These are phyloP conservation scores for Eriocheir sinensis DNA, from an alignment of 1,140 invertebrate genomes.

Conservation along the genomic window DNA sequence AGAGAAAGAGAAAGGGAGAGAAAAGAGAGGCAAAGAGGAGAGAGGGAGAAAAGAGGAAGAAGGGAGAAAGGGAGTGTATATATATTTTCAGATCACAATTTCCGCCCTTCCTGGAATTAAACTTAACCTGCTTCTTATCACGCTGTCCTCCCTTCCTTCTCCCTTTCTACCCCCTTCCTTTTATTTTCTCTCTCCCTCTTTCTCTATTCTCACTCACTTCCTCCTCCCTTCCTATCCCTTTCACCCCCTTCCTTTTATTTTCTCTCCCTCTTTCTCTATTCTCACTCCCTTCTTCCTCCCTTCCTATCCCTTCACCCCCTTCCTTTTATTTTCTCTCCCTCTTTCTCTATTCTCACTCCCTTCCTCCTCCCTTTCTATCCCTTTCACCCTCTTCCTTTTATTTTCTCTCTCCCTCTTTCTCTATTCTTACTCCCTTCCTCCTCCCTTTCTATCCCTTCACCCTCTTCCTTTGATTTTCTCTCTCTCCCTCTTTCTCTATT, in stretches of 20 bases:
- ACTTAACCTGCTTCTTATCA: not conserved
- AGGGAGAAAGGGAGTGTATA: not conserved
- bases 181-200: too few species aligned
- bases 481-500: not conserved
- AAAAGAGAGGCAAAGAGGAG: too few species aligned
- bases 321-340: conserved; percentile 1
- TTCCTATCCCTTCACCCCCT: not conserved
- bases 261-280: not conserved
- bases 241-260: too few species aligned
- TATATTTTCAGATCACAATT: not conserved
- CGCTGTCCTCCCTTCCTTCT: too few species aligned
- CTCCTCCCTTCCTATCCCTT: too few species aligned
- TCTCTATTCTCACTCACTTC: too few species aligned
- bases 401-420: conserved; percentile 50
- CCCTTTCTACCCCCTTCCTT: not conserved
- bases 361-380: not conserved
- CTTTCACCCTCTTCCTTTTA: too few species aligned
- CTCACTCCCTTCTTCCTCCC: not conserved
- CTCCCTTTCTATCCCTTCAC: not conserved
- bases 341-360: not conserved
- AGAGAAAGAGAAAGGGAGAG: not conserved
- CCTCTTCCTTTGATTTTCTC: not conserved
- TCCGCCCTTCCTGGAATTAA: not conserved
- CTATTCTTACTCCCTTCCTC: not conserved
- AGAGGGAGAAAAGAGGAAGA: not conserved